These are phyloP conservation scores for Myotis brandtii DNA, from an alignment of 2,113 vertebrate genomes.

Conservation along the genomic window DNA sequence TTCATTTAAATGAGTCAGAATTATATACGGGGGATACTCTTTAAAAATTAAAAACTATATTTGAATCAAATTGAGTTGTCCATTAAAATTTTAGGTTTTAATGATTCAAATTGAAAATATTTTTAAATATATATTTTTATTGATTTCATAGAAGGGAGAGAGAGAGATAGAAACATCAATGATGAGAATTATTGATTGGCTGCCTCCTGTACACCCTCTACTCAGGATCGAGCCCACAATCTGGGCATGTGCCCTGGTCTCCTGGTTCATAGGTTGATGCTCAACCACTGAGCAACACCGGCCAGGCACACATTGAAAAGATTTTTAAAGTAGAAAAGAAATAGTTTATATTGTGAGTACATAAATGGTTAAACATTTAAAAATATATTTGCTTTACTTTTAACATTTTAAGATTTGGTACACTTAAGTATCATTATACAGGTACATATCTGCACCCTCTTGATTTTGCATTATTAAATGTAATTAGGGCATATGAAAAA, in stretches of 20 bases:
- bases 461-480: background rate
- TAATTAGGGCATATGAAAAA: background rate
- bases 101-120: constrained; percentile 4
- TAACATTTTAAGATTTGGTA: background rate
- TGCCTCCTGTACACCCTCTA: too few relatives aligned
- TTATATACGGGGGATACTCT: background rate
- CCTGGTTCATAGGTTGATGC: too few relatives aligned
- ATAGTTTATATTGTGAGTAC: background rate
- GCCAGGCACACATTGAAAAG: too few relatives aligned
- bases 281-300: too few relatives aligned
- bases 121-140: background rate
- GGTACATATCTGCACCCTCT: background rate
- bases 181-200: too few relatives aligned
- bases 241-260: too few relatives aligned
- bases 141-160: too few relatives aligned
- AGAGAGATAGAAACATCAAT: too few relatives aligned
- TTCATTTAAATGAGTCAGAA: constrained; percentile 38
- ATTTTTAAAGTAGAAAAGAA: background rate
- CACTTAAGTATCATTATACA: background rate
- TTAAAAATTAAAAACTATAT: constrained; percentile 45
- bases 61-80: background rate
- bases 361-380: background rate
- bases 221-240: too few relatives aligned
- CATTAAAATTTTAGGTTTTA: background rate
- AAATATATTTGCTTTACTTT: background rate